Evolutionary conservation across 2,797 vertebrate species (phyloP), one percentile per base, ranked within the genome.

Genomic region (Sebastes reedi): DNA sequence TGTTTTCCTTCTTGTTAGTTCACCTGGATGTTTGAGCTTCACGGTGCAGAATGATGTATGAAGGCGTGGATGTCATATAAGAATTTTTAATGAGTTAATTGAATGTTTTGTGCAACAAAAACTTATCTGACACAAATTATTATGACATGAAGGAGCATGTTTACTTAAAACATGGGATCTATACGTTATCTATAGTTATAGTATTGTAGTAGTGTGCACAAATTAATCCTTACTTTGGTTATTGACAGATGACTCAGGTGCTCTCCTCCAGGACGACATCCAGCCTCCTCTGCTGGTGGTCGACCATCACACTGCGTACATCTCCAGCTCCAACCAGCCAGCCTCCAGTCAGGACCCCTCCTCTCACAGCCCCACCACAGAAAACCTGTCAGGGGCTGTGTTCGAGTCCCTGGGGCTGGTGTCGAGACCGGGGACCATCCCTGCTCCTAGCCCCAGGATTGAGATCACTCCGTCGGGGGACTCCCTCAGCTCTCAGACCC

Each of bases 391-490:
- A 46, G 81, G 1, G 12, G 29, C 36, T 2, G 62, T 68, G 52
- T 85, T 84, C 42, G 81, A 87, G 18, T 80, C 85, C 16, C 92
- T 95, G 88, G 96, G 96, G 52, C 94, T 95, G 94, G 87, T 92
- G 75, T 94, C 94, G 81, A 96, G 90, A 91, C 85, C 95, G 16
- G 91, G 92, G 55, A 95, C 89, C 87, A 95, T 95, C 69, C 88
- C 91, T 7, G 95, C 96, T 88, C 95, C 96, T 34, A 98, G 98
- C 89, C 98, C 98, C 86, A 96, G 97, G 93, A 99, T 99, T 91
- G 97, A 99, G 96, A 99, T 99, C 94, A 99, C 98, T 88, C 97
- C 96, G 22, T 97, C 97, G 36, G 97, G 96, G 77, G 97, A 98
- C 94, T 94, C 97, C 78, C 92, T 96, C 87, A 96, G 93, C 84